Base-by-base conservation (phyloP, 1,140 invertebrate species). In the Bombus sibiricus region DNA sequence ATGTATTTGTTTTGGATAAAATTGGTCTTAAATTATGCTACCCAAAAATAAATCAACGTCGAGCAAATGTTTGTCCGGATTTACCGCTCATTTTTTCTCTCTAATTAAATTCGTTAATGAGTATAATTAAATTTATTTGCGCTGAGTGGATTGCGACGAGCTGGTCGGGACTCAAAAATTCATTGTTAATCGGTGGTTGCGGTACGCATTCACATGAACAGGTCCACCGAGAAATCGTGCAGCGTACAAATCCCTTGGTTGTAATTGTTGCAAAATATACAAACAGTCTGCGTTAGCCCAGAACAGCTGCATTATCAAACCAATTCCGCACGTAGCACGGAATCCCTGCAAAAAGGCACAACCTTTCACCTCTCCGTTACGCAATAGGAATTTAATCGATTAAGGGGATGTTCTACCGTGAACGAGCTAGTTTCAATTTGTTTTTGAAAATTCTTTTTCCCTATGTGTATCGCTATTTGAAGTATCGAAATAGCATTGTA, bases 171-270 rank as follows among this genome's bases (percentile, higher is more conserved):
- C 6, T 69, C 28, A 84, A 78, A 84, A 84, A 84, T 84, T 71
- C 75, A 57, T 78, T 59, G 82, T 78, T 84, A 84, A 84, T 69
- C 75, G 66, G 66, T 22, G 82, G 75, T 59, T 84, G 82, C 73
- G 75, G 82, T 43, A 22, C n/a, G 25, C 74, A 28, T 39, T 47
- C 41, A 47, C 78, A 66, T 53, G n/a, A n/a, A 71, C 64, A 78
- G 47, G n/a, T 59, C 43, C 75, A 71, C n/a, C 74, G 75, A 84
- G 75, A 34, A 71, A 84, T 83, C 41, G 72, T 32, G 9, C 37
- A 53, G 12, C 64, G 62, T 68, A 3, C 72, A 66, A 76, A 83
- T 83, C 62, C 62, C 74, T 57, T 39, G 81, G 25, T 43, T 41
- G 62, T 47, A 53, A 83, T 76, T 53, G 81, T 57, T 77, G 57